These are phyloP conservation scores for Hemicentrotus pulcherrimus DNA, from an alignment of 35 echinoderm and acorn worm genomes.

Conservation along the genomic window DNA sequence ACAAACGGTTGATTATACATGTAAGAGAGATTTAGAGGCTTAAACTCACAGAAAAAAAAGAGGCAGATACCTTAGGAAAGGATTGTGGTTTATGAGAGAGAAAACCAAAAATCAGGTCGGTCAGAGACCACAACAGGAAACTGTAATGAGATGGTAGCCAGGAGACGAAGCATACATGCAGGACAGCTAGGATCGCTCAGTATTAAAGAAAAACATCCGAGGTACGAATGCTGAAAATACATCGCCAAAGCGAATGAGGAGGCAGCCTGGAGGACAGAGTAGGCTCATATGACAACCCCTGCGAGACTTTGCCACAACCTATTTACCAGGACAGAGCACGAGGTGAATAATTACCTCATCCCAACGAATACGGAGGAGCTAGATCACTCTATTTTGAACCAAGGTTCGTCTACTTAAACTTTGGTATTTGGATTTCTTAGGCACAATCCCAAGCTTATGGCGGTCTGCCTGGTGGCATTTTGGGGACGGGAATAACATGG, in stretches of 20 bases:
- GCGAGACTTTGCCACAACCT: not conserved
- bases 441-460: not conserved
- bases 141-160: not conserved
- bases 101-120: not conserved
- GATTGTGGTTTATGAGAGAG: not conserved
- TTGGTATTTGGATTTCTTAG: not conserved
- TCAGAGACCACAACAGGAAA: not conserved
- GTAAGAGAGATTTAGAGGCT: not conserved
- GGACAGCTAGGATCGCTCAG: not conserved
- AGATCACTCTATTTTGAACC: not conserved
- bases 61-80: not conserved
- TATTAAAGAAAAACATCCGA: not conserved
- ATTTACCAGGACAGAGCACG: not conserved
- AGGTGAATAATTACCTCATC: not conserved
- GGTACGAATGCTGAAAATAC: not conserved
- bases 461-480: not conserved
- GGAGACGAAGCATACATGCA: not conserved
- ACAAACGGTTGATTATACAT: not conserved
- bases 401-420: slow-evolving; percentile 7
- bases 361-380: not conserved
- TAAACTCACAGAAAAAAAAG: not conserved
- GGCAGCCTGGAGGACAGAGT: not conserved
- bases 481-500: not conserved
- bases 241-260: not conserved
- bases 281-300: not conserved